Base-by-base conservation (phyloP, 2,888 invertebrate species). In the Dryadula phaetusa region DNA sequence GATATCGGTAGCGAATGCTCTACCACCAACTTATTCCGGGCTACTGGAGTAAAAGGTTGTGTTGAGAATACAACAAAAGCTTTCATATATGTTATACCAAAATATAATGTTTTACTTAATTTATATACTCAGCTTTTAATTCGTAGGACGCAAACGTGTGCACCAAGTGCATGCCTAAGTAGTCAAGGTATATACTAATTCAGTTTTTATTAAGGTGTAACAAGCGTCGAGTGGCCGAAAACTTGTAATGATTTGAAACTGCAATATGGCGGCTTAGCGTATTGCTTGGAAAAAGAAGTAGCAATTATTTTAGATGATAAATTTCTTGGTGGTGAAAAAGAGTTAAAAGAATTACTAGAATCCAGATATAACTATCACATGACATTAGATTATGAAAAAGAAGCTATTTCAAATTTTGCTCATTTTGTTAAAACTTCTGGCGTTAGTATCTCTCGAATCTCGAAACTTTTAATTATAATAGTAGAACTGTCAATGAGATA, bases 241-340 rank as follows among this genome's bases (percentile, higher is more conserved):
- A 75, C 83, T 60, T 85, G 81, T 79, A 80, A 82, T 49, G 86
- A 86, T 70, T 75, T 92, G 22, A 90, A 89, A 75, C 47, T 84
- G 28, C 82, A 82, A 73, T 87, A 86, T 67, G 94, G 94, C 8
- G 88, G 88, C 0, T 72, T 85, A 56, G 81, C 92, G 7, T 94
- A 92, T 85, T 86, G 87, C 12, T 75, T 94, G 22, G 73, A 79
- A 37, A 87, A 85, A 44, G 83, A 86, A 54, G 93, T 94, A 0
- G 93, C 89, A 5, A 88, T 95, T 0, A 86, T 94, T 70, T 72
- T 87, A 1, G 87, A 94, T 71, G 88, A 87, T 8, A 79, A 87
- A 63, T 91, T 92, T 70, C 77, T 95, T 34, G 95, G 95, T 0
- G 93, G 93, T 49, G 92, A 93, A 60, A 77, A 83, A 0, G 93